phyloP scores from a whole-genome alignment of 2,113 vertebrate genomes.

The Hepsetus odoe region DNA sequence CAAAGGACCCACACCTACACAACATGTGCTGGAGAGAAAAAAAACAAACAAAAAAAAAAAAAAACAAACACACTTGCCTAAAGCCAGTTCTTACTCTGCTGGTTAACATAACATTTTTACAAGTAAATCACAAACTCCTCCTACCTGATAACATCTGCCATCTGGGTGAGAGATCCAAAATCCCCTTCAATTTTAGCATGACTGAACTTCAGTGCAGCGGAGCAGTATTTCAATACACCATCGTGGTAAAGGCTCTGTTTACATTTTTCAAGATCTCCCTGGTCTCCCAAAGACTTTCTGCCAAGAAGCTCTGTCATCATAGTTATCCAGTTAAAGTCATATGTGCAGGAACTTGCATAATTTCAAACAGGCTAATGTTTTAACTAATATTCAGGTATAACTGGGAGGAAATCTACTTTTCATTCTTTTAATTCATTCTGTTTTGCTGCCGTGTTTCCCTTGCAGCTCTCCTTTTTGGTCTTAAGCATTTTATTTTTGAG shows the following conservation, averaged over 20 bases:
- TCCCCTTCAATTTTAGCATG: conserved; percentile 36
- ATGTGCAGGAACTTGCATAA: too few species aligned
- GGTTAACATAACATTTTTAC: not conserved
- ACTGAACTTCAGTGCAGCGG: conserved; percentile 47
- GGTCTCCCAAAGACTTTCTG: conserved; percentile 43
- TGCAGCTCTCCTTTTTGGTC: too few species aligned
- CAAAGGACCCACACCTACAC: conserved; percentile 80
- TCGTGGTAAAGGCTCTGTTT: conserved; percentile 45
- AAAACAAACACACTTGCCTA: not conserved
- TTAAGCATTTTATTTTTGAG: too few species aligned
- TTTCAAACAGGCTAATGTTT: too few species aligned
- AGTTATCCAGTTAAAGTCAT: not conserved
- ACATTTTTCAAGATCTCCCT: conserved; percentile 39
- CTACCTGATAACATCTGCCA: conserved; percentile 57
- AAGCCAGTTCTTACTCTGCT: not conserved
- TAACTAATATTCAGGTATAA: too few species aligned
- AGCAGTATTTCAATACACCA: conserved; percentile 53
- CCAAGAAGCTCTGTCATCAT: conserved; percentile 41
- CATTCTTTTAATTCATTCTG: too few species aligned
- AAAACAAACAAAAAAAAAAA: too few species aligned
- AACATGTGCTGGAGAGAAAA: conserved; percentile 80
- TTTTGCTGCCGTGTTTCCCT: too few species aligned
- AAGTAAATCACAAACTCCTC: not conserved
- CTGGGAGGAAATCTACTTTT: too few species aligned
- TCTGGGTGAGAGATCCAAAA: conserved; percentile 40